A percentile compares a stretch with the other conserved stretches of the same genome.
Conservation (phyloP, 2,888 invertebrate species). For the Cantharis rufa region DNA sequence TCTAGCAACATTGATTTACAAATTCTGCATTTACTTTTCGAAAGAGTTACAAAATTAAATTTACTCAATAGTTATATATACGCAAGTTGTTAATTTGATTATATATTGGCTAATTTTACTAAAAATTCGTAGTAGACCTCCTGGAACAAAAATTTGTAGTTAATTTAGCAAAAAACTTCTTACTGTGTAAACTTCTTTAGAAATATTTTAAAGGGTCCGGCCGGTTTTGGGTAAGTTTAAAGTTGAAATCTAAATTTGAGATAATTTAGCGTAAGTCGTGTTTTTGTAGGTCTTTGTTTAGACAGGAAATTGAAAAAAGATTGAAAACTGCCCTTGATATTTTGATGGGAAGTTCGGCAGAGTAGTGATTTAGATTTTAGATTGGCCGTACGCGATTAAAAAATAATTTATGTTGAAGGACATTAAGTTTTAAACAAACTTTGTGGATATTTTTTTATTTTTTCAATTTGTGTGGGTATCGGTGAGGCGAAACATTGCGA, state of each 20-base stretch:
- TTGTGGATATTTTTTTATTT: not conserved
- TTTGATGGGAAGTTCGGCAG: not conserved
- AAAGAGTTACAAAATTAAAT: too few species aligned
- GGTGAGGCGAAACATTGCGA: not conserved
- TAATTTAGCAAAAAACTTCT: too few species aligned
- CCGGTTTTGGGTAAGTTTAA: not conserved
- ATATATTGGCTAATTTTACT: too few species aligned
- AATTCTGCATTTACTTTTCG: too few species aligned
- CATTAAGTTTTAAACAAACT: not conserved
- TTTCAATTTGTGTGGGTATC: not conserved
- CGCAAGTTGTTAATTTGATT: too few species aligned
- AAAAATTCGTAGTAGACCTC: too few species aligned
- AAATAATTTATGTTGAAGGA: not conserved
- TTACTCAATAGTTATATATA: too few species aligned
- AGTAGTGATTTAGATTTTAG: not conserved
- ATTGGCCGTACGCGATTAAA: not conserved
- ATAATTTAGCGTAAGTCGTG: not conserved
- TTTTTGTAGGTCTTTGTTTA: not conserved
- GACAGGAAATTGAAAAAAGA: not conserved
- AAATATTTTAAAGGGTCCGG: not conserved
- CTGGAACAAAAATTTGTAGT: too few species aligned
- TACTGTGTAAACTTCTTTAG: not conserved
- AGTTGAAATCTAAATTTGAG: not conserved
- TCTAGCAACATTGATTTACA: too few species aligned
- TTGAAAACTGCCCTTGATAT: not conserved